Evolutionary conservation across 2,888 invertebrate genomes (phyloP).

Genomic region (Emesis russula): DNA sequence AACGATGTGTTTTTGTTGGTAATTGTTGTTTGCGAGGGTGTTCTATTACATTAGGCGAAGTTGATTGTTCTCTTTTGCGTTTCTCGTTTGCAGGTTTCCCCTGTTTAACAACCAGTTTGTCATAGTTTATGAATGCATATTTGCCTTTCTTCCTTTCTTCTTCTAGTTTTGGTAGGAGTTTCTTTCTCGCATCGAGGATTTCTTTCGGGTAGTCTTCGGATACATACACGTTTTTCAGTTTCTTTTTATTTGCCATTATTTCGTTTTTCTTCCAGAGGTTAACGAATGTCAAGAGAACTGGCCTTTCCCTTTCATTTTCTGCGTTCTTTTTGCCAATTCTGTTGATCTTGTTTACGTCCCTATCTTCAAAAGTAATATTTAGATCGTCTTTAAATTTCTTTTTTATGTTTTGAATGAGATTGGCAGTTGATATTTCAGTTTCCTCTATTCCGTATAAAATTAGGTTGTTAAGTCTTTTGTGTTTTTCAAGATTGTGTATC

Average conservation of each 20-base stretch:
- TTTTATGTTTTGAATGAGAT: constrained; percentile 20
- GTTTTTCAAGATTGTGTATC: constrained; percentile 36
- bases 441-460: constrained; percentile 38
- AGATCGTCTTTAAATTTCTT: constrained; percentile 7
- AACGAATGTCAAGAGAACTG: constrained; percentile 56
- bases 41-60: constrained; percentile 30
- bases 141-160: constrained; percentile 50
- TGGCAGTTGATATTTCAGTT: constrained; percentile 19
- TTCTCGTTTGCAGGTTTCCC: constrained; percentile 35
- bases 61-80: constrained; percentile 48
- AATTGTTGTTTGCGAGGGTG: constrained; percentile 41
- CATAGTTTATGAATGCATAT: constrained; percentile 41
- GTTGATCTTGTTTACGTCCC: constrained; percentile 34
- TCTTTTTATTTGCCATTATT: constrained; percentile 72
- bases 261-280: constrained; percentile 74
- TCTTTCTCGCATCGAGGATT: constrained; percentile 29
- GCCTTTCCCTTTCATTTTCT: constrained; percentile 36
- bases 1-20: constrained; percentile 29
- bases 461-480: constrained; percentile 34
- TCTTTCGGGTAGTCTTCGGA: constrained; percentile 50
- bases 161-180: constrained; percentile 26
- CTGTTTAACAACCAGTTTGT: constrained; percentile 47
- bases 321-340: constrained; percentile 38
- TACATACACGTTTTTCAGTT: constrained; percentile 60
- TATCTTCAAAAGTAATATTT: constrained; percentile 46